phyloP scores from a whole-genome alignment of 1,140 invertebrate genomes.

The Diorhabda sublineata region DNA sequence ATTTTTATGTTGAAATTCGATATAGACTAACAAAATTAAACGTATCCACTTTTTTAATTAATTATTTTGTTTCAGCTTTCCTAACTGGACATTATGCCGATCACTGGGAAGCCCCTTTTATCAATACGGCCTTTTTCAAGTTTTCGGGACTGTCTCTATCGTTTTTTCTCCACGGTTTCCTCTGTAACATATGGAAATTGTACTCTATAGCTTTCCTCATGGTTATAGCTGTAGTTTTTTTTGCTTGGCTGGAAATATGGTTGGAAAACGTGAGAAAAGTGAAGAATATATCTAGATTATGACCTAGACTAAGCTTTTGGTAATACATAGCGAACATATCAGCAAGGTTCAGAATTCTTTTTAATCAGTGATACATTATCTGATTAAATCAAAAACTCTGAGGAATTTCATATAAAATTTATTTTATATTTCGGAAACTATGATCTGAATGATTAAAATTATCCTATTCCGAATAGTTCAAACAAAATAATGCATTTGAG shows the following conservation, averaged over 20 bases:
- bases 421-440: no score
- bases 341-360: no score
- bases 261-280: slow-evolving; percentile 43
- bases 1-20: not conserved
- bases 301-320: slow-evolving; percentile 40
- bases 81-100: slow-evolving; percentile 47
- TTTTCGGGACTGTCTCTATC: slow-evolving; percentile 47
- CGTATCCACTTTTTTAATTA: not conserved
- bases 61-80: slow-evolving; percentile 43
- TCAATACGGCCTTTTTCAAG: slow-evolving; percentile 48
- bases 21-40: not conserved
- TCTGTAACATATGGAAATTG: slow-evolving; percentile 50
- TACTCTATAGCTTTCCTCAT: slow-evolving; percentile 47
- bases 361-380: no score
- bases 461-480: no score
- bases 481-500: no score
- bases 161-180: slow-evolving; percentile 46
- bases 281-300: slow-evolving; percentile 44
- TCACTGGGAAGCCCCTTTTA: slow-evolving; percentile 49
- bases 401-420: no score
- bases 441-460: no score
- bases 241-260: slow-evolving; percentile 45
- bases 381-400: no score
- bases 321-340: slow-evolving; percentile 23
- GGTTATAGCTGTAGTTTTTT: slow-evolving; percentile 44